These are phyloP conservation scores for Eremophila alpestris DNA, from an alignment of 2,797 vertebrate species.

Conservation along the genomic window DNA sequence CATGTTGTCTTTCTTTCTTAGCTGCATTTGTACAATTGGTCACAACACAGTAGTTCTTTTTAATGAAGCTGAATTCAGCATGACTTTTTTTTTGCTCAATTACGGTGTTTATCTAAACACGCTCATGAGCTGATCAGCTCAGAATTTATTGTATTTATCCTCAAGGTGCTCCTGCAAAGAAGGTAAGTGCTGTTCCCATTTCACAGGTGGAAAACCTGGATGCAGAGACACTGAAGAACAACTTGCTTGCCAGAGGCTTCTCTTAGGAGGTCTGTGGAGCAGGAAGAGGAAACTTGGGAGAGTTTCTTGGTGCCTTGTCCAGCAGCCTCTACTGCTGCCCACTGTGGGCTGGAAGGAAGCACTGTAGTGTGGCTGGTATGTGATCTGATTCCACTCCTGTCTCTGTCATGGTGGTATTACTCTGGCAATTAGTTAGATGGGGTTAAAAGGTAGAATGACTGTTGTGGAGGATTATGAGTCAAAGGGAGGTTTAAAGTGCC, in stretches of 20 bases:
- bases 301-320: neutral
- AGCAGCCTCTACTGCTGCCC: neutral
- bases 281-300: neutral
- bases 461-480: neutral
- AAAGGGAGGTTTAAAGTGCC: neutral
- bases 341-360: neutral
- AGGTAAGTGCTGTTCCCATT: neutral
- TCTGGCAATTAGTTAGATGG: neutral
- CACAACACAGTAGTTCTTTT: neutral
- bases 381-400: neutral
- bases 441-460: neutral
- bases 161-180: neutral
- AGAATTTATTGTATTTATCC: neutral
- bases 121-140: neutral
- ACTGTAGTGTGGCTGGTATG: accelerated
- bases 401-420: neutral
- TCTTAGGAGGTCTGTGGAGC: neutral
- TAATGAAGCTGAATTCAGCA: neutral
- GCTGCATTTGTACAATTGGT: neutral
- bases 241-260: neutral
- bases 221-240: neutral
- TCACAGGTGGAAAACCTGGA: neutral
- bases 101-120: neutral
- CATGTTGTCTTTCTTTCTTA: neutral
- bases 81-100: neutral